phyloP scores from a whole-genome alignment of 1,140 invertebrate genomes.

The Acromyrmex echinatior region DNA sequence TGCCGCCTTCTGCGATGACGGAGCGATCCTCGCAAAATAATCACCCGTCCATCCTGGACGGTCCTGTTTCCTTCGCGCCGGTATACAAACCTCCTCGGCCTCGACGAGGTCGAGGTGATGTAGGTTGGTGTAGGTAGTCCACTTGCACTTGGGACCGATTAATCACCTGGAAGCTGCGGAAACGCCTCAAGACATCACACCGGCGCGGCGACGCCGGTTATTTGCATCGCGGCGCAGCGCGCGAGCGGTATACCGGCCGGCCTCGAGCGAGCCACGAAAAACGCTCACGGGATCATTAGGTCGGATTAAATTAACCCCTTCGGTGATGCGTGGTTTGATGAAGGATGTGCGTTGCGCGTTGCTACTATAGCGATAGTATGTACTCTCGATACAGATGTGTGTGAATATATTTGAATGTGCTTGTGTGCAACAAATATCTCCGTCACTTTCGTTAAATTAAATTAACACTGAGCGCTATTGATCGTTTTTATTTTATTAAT shows the following conservation, averaged over 20 bases:
- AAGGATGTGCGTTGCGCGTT: conserved; percentile 19
- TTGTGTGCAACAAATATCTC: background rate
- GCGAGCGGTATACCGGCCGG: conserved; percentile 32
- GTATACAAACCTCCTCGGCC: conserved; percentile 60
- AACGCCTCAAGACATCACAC: conserved; percentile 66
- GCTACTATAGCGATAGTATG: background rate
- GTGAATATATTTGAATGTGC: background rate
- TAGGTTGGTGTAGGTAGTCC: conserved; percentile 65
- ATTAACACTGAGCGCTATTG: background rate
- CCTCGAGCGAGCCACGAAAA: conserved; percentile 55
- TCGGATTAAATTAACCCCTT: conserved; percentile 64
- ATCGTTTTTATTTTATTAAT: too few relatives aligned
- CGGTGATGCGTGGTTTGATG: conserved; percentile 53
- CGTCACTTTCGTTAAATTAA: background rate
- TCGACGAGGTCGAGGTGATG: conserved; percentile 33
- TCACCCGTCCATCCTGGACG: conserved; percentile 71
- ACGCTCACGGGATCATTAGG: conserved; percentile 63
- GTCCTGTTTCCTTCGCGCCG: conserved; percentile 70
- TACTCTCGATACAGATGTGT: background rate
- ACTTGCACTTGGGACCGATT: conserved; percentile 70
- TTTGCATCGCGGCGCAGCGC: conserved; percentile 66
- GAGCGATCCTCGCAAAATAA: conserved; percentile 78
- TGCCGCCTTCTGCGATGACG: conserved; percentile 77
- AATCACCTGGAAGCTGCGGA: conserved; percentile 74
- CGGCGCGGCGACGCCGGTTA: conserved; percentile 63